phyloP scores from a whole-genome alignment of 1,140 invertebrate genomes.

The Atopsyche davidsoni region DNA sequence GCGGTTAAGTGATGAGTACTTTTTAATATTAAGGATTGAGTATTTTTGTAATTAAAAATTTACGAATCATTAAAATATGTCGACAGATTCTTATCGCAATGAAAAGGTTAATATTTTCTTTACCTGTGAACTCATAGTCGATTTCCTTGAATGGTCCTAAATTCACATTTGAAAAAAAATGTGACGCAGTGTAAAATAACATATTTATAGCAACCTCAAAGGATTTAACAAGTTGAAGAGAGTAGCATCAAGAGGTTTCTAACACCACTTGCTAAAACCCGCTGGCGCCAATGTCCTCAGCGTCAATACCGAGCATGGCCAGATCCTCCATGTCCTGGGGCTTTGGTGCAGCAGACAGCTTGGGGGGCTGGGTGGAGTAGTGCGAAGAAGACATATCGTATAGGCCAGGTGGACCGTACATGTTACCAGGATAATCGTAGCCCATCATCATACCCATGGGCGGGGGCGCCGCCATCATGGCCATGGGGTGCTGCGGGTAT shows the following conservation, averaged over 20 bases:
- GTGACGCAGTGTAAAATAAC: too few species aligned
- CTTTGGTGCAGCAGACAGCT: neutral
- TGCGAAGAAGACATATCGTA: constrained; percentile 15
- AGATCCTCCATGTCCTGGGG: constrained; percentile 57
- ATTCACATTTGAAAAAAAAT: too few species aligned
- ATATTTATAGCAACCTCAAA: neutral
- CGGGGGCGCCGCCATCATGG: constrained; percentile 31
- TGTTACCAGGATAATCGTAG: constrained; percentile 33
- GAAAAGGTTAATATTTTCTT: too few species aligned
- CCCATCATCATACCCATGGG: constrained; percentile 37
- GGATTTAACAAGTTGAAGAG: neutral
- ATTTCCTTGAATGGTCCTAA: too few species aligned
- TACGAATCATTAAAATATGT: too few species aligned
- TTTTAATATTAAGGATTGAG: too few species aligned
- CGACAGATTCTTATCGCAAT: too few species aligned
- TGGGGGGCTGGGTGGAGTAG: neutral
- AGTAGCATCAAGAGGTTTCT: neutral
- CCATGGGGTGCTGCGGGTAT: constrained; percentile 34
- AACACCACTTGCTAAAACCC: constrained; percentile 27
- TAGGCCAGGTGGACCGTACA: constrained; percentile 20
- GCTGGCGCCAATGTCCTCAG: constrained; percentile 57
- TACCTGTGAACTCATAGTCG: too few species aligned
- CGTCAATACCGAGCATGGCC: constrained; percentile 63
- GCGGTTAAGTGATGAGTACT: too few species aligned
- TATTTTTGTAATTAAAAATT: too few species aligned